Base-by-base conservation (phyloP, 2,888 invertebrate species). In the Epiperipatus broadwayi region DNA sequence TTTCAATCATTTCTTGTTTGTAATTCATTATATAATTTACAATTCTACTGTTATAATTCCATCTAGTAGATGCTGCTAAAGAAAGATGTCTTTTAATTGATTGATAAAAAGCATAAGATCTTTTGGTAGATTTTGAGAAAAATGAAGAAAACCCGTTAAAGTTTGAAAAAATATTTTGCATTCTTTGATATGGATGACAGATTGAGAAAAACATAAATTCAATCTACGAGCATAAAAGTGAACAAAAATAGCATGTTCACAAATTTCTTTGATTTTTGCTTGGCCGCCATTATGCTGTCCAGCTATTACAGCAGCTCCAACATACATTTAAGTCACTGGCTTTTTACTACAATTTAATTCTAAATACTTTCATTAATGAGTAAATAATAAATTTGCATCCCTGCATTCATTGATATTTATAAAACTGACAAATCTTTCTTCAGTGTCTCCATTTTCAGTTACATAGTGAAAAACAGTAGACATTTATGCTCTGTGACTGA, bases 131-230 rank as follows among this genome's bases (percentile, higher is more conserved):
- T n/a, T 19, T 21, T 1, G 34, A 21, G 21, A 32, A 42, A 36
- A 41, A 43, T 7, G 15, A 18, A 10, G 39, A 22, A 43, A 35
- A 21, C 27, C 38, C 5, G 41, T 21, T n/a, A 48, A 27, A 37
- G 33, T 48, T 3, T 38, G 28, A 41, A 49, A 49, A 40, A 48
- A 47, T 34, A 45, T 27, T 41, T 33, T 40, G 18, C 34, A 33
- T 16, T 40, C 30, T n/a, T 32, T 32, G 27, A 41, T 43, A 21
- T 18, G 14, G 19, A 27, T 32, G 5, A 21, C 40, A 36, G 29
- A 43, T 42, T 39, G 46, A 27, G 37, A 41, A 4, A 45, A 31
- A 16, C 43, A 44, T 21, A 51, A 42, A 44, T 50, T 50, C 34
- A 48, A 30, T 18, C 12, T 21, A 21, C 40, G 43, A n/a, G 41